Base-by-base conservation (phyloP, 2,113 vertebrate species). In the Gavia stellata region DNA sequence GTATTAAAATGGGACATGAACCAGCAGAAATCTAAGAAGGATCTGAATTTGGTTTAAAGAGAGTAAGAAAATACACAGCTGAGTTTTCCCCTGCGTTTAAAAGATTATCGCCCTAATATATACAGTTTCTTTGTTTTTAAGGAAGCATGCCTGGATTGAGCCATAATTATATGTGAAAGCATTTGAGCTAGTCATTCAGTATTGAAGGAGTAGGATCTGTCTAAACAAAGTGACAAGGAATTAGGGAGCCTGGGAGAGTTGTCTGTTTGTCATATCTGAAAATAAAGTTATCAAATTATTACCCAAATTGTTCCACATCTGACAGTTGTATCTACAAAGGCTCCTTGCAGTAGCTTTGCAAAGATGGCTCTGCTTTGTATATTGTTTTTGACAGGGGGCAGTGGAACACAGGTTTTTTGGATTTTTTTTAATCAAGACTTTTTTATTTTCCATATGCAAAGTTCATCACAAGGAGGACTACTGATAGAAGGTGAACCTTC, bases 221-320 rank as follows among this genome's bases (percentile, higher is more conserved):
- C 91, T 95, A 92, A 96, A 95, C 71, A 96, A 94, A 94, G 70
- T 93, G 77, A 96, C 9, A 19, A 90, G 91, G 80, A 96, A 72
- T 95, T 97, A 95, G 28, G n/a, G 40, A 96, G 62, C 49, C 53
- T 81, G 58, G 10, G 38, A 88, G 68, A 95, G 50, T 52, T 91
- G 20, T 87, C 74, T 95, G 40, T 91, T 96, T 94, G 65, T 84
- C 88, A 49, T 83, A 88, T 91, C 91, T 92, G 87, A 95, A 97
- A 97, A 96, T 92, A 72, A 95, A 93, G 45, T 91, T 93, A 85
- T 92, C 68, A 78, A 50, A 86, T 96, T 95, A 91, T 88, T 94
- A 70, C 52, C 28, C 26, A 83, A 68, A 67, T 87, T 87, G 40
- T 95, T 95, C 70, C 17, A 56, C 14, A 9, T 95, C 49, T 96